phyloP scores from a whole-genome alignment of 2,797 vertebrate species.

The Malacoctenus gilli region DNA sequence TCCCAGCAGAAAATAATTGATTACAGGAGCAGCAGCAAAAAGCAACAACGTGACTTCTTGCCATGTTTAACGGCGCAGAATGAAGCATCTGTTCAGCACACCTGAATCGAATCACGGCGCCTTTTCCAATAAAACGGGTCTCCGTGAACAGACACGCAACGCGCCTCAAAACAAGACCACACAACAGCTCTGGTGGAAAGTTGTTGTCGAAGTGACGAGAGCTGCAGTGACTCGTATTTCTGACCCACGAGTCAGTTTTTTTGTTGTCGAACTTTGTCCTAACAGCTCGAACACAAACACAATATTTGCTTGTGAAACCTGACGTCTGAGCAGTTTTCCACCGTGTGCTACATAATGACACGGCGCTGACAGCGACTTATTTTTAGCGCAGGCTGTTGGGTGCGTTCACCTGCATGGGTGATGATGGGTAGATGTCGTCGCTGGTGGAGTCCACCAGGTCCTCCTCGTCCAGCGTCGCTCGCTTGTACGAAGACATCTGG shows the following conservation, averaged over 20 bases:
- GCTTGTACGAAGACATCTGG: constrained; percentile 97
- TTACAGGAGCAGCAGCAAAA: no score
- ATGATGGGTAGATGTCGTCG: constrained; percentile 88
- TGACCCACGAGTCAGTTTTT: no score
- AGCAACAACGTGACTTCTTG: no score
- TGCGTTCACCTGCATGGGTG: constrained; percentile 86
- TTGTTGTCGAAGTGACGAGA: no score
- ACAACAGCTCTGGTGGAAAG: no score
- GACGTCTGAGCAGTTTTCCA: background rate
- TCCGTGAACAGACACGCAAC: background rate
- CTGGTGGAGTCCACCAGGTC: constrained; percentile 88
- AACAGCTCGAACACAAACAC: no score
- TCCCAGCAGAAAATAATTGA: no score
- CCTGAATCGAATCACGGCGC: background rate
- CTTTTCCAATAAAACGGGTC: background rate
- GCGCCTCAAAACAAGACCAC: no score
- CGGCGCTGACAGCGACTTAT: background rate
- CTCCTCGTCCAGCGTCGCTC: constrained; percentile 94
- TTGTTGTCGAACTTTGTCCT: no score
- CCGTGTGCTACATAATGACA: background rate
- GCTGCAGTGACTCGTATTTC: no score
- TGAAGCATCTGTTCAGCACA: constrained; percentile 29
- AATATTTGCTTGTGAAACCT: no score
- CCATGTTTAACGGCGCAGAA: background rate
- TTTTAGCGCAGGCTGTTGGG: constrained; percentile 1